Evolutionary conservation across 2,888 invertebrate species (phyloP).

Genomic region (Aphrophora alni): DNA sequence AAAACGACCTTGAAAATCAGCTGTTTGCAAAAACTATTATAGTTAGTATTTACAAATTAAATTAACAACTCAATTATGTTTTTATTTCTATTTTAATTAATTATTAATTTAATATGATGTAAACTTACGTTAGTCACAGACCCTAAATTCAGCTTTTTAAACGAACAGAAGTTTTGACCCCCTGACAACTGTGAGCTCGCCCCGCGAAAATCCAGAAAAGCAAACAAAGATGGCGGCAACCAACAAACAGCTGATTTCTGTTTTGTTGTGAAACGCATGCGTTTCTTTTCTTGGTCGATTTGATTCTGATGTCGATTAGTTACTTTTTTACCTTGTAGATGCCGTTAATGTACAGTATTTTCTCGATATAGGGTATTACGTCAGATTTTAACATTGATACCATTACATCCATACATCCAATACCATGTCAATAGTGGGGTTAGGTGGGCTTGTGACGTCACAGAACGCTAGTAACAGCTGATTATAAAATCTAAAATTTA

Average conservation of each 20-base stretch:
- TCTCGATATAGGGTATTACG: no score
- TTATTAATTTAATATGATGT: no score
- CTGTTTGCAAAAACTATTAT: not conserved
- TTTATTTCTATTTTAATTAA: not conserved
- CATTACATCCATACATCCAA: no score
- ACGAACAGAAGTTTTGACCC: not conserved
- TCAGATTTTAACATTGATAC: no score
- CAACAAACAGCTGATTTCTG: not conserved
- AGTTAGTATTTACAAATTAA: no score
- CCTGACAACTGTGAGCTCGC: not conserved
- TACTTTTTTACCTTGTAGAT: not conserved
- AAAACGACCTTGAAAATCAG: not conserved
- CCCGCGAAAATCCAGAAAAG: not conserved
- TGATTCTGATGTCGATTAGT: not conserved
- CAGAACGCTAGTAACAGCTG: no score
- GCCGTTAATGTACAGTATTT: not conserved
- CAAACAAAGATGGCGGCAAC: not conserved
- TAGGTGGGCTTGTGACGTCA: no score
- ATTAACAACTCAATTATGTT: no score
- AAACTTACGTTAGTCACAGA: not conserved
- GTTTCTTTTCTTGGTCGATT: not conserved
- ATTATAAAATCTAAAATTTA: no score
- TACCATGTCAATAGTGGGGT: no score
- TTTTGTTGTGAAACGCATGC: not conserved
- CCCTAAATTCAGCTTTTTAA: not conserved